These are phyloP conservation scores for Lordiphosa clarofinis DNA, from an alignment of 1,140 invertebrate genomes.

Conservation along the genomic window DNA sequence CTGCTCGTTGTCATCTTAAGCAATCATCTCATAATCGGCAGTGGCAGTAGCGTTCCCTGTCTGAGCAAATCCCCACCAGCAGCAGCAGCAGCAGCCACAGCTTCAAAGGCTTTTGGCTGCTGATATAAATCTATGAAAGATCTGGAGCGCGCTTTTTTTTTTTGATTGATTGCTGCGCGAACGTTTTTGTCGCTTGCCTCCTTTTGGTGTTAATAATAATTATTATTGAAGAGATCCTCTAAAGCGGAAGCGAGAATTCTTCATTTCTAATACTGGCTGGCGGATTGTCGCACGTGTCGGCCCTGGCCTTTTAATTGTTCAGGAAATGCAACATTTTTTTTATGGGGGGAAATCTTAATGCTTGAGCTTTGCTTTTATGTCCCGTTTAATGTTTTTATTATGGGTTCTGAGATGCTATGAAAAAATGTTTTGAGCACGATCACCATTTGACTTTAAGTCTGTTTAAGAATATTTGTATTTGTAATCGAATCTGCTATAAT, in stretches of 20 bases:
- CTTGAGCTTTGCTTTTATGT: too few species aligned
- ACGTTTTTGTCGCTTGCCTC: conserved; percentile 48
- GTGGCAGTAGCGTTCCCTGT: conserved; percentile 46
- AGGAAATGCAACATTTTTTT: too few species aligned
- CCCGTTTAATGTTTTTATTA: too few species aligned
- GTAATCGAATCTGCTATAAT: too few species aligned
- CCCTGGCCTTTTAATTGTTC: too few species aligned
- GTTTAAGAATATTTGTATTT: too few species aligned
- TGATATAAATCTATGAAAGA: conserved; percentile 67
- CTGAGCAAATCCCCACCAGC: conserved; percentile 51
- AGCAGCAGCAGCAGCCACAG: conserved; percentile 16
- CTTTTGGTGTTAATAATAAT: conserved; percentile 78
- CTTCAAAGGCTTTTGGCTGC: conserved; percentile 36
- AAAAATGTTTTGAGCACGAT: too few species aligned
- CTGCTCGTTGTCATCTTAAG: conserved; percentile 75
- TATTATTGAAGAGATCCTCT: conserved; percentile 36
- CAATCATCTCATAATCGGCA: conserved; percentile 76
- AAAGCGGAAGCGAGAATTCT: conserved; percentile 18
- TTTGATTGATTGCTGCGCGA: conserved; percentile 70
- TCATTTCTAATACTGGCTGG: too few species aligned
- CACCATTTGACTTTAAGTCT: too few species aligned
- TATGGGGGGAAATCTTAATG: too few species aligned
- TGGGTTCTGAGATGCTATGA: too few species aligned
- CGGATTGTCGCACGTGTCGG: too few species aligned
- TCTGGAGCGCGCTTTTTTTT: conserved; percentile 55